phyloP scores from a whole-genome alignment of 2,113 vertebrate species.

The Chloropsis hardwickii region DNA sequence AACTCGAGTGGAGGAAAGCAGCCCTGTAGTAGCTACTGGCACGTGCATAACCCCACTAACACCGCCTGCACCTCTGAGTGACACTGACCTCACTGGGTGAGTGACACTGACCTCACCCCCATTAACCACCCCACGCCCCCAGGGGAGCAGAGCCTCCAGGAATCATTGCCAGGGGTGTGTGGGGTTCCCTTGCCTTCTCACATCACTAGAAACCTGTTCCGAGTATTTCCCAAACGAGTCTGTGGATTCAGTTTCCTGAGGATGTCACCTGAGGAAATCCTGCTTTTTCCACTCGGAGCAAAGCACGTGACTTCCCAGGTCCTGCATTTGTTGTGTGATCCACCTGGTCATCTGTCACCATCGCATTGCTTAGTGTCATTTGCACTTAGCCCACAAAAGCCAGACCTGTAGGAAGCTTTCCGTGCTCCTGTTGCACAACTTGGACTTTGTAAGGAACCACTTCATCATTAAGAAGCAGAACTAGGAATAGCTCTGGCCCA shows the following conservation, averaged over 20 bases:
- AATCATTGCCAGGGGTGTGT: neutral
- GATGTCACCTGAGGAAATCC: neutral
- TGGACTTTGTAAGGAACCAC: neutral
- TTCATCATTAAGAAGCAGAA: neutral
- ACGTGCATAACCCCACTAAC: neutral
- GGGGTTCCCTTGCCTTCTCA: neutral
- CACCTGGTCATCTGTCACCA: neutral
- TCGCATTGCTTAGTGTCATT: neutral
- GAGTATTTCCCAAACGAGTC: rapidly evolving
- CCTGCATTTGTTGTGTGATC: neutral
- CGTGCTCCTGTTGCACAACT: neutral
- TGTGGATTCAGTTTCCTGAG: neutral
- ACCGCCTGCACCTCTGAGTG: neutral
- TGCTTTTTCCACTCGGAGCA: neutral
- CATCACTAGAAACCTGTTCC: neutral
- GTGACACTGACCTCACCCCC: neutral
- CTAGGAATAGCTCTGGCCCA: neutral
- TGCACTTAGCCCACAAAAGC: neutral
- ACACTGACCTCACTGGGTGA: neutral
- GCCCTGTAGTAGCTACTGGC: neutral
- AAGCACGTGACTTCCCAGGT: neutral
- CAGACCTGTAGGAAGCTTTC: neutral
- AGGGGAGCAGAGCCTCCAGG: neutral
- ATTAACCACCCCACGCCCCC: neutral
- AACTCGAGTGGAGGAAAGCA: conserved; percentile 27